These are phyloP conservation scores for Chrysotoxum bicinctum DNA, from an alignment of 2,888 invertebrate species.

Conservation along the genomic window DNA sequence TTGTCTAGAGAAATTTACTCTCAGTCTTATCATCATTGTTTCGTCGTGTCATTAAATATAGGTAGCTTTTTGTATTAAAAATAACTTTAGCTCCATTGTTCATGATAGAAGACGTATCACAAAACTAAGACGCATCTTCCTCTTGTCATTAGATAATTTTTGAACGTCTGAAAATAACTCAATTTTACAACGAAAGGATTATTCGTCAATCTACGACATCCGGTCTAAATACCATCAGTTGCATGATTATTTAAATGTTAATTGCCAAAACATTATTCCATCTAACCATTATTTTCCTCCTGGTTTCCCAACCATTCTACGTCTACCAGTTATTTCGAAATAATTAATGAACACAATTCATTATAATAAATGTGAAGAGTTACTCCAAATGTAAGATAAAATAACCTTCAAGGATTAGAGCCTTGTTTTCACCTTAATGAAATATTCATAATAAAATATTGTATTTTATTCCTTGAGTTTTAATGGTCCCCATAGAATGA, in stretches of 20 bases:
- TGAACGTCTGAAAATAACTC: neutral
- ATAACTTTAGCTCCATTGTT: neutral
- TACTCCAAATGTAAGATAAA: constrained; percentile 20
- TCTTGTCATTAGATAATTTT: neutral
- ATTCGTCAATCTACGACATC: constrained; percentile 39
- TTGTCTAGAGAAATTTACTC: too few species aligned
- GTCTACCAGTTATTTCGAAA: constrained; percentile 23
- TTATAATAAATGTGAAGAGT: constrained; percentile 25
- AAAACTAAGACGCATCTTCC: neutral
- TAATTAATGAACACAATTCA: constrained; percentile 62
- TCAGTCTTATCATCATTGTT: neutral
- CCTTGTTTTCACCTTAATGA: constrained; percentile 27
- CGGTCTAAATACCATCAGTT: constrained; percentile 26
- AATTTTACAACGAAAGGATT: constrained; percentile 29
- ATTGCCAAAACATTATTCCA: constrained; percentile 34
- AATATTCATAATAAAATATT: constrained; percentile 41
- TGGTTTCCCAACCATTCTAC: neutral
- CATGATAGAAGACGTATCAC: neutral
- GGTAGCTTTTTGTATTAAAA: neutral
- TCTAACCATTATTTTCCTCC: neutral
- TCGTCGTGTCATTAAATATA: neutral
- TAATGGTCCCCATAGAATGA: constrained; percentile 6
- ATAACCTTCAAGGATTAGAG: neutral
- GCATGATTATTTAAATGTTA: constrained; percentile 32
- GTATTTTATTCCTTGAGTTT: constrained; percentile 29